These are phyloP conservation scores for Zaprionus vittiger DNA, from an alignment of 1,140 invertebrate species.

Conservation along the genomic window DNA sequence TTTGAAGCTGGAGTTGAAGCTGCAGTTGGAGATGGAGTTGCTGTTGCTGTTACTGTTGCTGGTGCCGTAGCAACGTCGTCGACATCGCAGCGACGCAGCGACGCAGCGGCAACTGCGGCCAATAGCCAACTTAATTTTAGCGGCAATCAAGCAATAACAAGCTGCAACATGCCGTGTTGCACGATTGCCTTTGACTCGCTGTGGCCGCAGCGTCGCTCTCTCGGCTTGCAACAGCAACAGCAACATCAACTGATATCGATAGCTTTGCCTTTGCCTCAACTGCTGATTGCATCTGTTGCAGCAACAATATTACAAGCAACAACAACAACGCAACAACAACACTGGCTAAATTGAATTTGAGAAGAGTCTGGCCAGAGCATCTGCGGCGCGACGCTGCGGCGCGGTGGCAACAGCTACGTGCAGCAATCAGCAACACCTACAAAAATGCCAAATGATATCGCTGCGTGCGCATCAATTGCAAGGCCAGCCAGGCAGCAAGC, in stretches of 20 bases:
- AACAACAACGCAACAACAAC: slow-evolving; percentile 57
- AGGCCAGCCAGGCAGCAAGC: slow-evolving; percentile 22
- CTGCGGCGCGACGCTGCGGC: slow-evolving; percentile 30
- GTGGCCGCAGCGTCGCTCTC: slow-evolving; percentile 11
- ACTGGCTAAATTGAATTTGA: slow-evolving; percentile 77
- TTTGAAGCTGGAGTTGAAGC: slow-evolving; percentile 65
- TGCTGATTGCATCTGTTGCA: slow-evolving; percentile 81
- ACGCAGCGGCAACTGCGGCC: slow-evolving; percentile 46
- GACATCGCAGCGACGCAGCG: not conserved
- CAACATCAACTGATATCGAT: slow-evolving; percentile 75
- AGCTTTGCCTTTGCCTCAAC: slow-evolving; percentile 67
- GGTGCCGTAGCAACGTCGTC: not conserved
- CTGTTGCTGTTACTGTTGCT: not conserved
- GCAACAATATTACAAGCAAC: slow-evolving; percentile 69
- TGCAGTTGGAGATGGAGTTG: slow-evolving; percentile 34
- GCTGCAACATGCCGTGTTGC: slow-evolving; percentile 81
- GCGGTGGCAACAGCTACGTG: slow-evolving; percentile 56
- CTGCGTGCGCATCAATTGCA: slow-evolving; percentile 71
- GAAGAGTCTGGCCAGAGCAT: slow-evolving; percentile 58
- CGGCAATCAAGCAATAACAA: slow-evolving; percentile 83
- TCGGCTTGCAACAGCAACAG: slow-evolving; percentile 54
- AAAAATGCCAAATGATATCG: slow-evolving; percentile 75
- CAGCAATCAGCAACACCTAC: slow-evolving; percentile 81
- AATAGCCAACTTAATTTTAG: slow-evolving; percentile 81
- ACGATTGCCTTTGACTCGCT: slow-evolving; percentile 79